Percentiles rank a stretch among this genome's conserved stretches.
Evolutionary conservation across 2,888 invertebrate genomes (phyloP).

Genomic region (Margaritifera margaritifera): DNA sequence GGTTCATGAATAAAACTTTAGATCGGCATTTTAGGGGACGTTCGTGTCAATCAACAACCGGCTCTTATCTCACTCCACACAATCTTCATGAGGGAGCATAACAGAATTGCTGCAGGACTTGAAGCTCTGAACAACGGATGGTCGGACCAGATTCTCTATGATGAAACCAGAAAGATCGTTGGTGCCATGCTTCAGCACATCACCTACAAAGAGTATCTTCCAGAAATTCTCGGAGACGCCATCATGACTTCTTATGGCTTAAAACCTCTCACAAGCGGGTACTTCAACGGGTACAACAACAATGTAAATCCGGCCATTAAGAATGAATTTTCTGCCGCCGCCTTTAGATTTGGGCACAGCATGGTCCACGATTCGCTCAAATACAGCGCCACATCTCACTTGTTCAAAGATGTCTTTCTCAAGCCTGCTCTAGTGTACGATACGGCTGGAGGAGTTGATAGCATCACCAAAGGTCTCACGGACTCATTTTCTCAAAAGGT

Average conservation of each 20-base stretch:
- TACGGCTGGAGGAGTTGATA: slow-evolving; percentile 9
- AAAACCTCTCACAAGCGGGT: not conserved
- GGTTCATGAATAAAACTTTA: too few species aligned
- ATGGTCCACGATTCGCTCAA: not conserved
- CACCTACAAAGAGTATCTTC: not conserved
- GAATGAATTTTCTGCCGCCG: not conserved
- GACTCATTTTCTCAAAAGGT: slow-evolving; percentile 12
- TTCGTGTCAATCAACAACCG: too few species aligned
- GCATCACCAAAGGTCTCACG: slow-evolving; percentile 20
- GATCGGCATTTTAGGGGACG: too few species aligned
- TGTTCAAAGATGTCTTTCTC: slow-evolving; percentile 17
- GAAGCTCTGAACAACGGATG: not conserved
- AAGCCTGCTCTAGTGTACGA: slow-evolving; percentile 22
- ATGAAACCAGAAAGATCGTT: not conserved
- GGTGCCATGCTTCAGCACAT: slow-evolving; percentile 3
- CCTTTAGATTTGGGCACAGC: slow-evolving; percentile 1
- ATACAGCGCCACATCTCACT: not conserved
- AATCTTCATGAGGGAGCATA: slow-evolving; percentile 2
- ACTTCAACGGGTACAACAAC: not conserved
- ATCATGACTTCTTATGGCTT: not conserved
- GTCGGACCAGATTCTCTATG: not conserved
- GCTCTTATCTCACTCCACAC: not conserved
- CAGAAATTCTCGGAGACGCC: not conserved
- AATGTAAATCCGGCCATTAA: not conserved
- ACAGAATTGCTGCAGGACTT: not conserved